phyloP scores from a whole-genome alignment of 2,888 invertebrate genomes.

The Caenorhabditis afra region DNA sequence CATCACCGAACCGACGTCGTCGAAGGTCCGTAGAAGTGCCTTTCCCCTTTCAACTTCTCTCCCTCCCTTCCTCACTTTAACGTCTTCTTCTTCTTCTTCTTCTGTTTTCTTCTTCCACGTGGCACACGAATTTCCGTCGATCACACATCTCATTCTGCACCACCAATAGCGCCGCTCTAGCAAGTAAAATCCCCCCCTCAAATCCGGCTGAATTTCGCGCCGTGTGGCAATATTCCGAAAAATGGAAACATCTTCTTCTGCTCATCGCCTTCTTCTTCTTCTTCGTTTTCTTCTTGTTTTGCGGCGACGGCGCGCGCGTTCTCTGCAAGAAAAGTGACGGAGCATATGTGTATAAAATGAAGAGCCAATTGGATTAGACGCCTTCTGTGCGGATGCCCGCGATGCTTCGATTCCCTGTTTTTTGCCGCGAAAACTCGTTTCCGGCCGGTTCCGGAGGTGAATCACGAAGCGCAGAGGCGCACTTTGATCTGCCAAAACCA shows the following conservation, averaged over 20 bases:
- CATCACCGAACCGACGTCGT: too few relatives aligned
- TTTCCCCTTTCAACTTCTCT: too few relatives aligned
- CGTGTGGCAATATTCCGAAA: background rate
- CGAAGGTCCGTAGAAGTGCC: too few relatives aligned
- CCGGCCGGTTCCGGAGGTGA: constrained; percentile 19
- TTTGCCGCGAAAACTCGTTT: constrained; percentile 4
- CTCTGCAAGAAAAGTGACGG: constrained; percentile 13
- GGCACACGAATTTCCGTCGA: constrained; percentile 2
- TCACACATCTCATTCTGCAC: constrained; percentile 2
- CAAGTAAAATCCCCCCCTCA: background rate
- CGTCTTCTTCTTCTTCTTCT: background rate
- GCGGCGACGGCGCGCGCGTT: too few relatives aligned
- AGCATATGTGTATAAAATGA: constrained; percentile 1
- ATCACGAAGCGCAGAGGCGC: constrained; percentile 15
- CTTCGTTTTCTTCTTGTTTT: background rate
- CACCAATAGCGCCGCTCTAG: too few relatives aligned
- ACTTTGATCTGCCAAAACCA: constrained; percentile 33
- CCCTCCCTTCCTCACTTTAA: too few relatives aligned
- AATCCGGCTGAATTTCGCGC: constrained; percentile 1
- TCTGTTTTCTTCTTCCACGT: background rate
- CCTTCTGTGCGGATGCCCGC: constrained; percentile 3
- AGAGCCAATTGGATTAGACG: constrained; percentile 24
- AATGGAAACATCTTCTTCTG: background rate
- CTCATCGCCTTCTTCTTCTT: constrained; percentile 5
- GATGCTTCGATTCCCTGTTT: background rate